Evolutionary conservation across 2,888 invertebrate genomes (phyloP).

Genomic region (Hololepta plana): DNA sequence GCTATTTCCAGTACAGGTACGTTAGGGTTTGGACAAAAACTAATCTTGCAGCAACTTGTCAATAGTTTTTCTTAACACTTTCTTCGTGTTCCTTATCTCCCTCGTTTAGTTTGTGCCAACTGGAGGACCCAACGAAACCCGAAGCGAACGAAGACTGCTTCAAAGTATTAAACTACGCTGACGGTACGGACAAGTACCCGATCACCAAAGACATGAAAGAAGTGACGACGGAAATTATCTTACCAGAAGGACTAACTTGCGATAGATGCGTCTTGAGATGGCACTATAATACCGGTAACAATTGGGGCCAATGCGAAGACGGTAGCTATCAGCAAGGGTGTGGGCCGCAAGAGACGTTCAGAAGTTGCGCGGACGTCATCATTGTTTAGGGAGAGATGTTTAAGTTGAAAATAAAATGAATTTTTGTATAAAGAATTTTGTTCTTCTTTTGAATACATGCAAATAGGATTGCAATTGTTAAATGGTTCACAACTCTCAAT

Average conservation of each 20-base stretch:
- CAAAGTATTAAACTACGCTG: constrained; percentile 11
- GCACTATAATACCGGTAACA: constrained; percentile 22
- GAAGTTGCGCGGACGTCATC: constrained; percentile 24
- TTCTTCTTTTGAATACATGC: too few relatives aligned
- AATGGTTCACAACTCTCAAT: too few relatives aligned
- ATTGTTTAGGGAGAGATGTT: too few relatives aligned
- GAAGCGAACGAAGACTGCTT: constrained; percentile 18
- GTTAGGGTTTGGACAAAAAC: neutral
- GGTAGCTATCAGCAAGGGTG: constrained; percentile 20
- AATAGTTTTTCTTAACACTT: neutral
- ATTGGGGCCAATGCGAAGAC: constrained; percentile 23
- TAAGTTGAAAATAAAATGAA: constrained; percentile 4
- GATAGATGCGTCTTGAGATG: constrained; percentile 23
- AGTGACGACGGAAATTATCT: constrained; percentile 12
- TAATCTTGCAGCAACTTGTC: neutral
- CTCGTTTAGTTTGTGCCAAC: constrained; percentile 14
- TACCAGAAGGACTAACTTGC: constrained; percentile 20
- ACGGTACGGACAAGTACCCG: constrained; percentile 12
- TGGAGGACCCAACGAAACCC: constrained; percentile 11
- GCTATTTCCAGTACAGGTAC: constrained; percentile 18
- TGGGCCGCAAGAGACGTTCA: constrained; percentile 25
- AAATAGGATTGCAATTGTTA: too few relatives aligned
- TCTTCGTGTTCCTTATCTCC: neutral
- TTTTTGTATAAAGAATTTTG: too few relatives aligned
- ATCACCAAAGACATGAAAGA: constrained; percentile 11